These are phyloP conservation scores for Girardinus metallicus DNA, from an alignment of 2,797 vertebrate genomes.

Conservation along the genomic window DNA sequence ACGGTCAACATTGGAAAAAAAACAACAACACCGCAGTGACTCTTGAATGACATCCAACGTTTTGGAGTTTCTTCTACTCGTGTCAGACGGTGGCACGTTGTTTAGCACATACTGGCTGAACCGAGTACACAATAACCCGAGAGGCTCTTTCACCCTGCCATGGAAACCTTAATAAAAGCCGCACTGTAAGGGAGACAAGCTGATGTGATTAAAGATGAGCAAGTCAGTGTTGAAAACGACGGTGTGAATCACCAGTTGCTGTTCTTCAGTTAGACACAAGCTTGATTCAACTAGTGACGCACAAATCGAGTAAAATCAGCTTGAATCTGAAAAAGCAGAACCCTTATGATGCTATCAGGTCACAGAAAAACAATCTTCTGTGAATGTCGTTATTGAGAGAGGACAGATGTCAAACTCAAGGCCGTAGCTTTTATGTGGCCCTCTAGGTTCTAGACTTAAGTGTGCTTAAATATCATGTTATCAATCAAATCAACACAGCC, in stretches of 20 bases:
- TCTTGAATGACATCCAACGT: constrained; percentile 20
- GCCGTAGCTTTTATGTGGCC: too few relatives aligned
- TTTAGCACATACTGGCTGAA: not conserved
- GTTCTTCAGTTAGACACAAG: constrained; percentile 18
- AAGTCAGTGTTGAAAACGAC: constrained; percentile 13
- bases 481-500: too few relatives aligned
- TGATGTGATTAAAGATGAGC: not conserved
- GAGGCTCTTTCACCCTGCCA: constrained; percentile 7
- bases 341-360: not conserved
- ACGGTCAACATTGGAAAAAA: constrained; percentile 17
- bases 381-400: not conserved
- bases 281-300: constrained; percentile 22
- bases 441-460: too few relatives aligned
- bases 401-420: not conserved
- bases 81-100: constrained; percentile 10
- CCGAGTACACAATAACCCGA: not conserved
- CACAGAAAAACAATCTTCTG: not conserved
- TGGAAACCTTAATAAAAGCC: constrained; percentile 20
- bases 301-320: not conserved
- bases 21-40: constrained; percentile 3
- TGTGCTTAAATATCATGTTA: too few relatives aligned
- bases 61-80: constrained; percentile 11
- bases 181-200: not conserved
- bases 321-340: not conserved
- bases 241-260: constrained; percentile 25